Conservation (phyloP, 2,797 vertebrate species). For the Muscicapa comitata region DNA sequence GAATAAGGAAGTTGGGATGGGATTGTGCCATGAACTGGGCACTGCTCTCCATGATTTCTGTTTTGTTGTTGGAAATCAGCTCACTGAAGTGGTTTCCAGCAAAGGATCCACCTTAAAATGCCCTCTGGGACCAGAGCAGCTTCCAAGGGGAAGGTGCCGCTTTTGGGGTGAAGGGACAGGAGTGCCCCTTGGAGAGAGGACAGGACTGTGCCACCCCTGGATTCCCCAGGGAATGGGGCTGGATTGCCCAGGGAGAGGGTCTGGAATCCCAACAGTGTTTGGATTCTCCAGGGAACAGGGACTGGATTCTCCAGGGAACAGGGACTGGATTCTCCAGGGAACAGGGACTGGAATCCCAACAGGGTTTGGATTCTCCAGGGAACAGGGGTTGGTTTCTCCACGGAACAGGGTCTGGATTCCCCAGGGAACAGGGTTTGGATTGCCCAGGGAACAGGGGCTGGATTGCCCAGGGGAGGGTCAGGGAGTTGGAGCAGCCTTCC, state of each 20-base stretch:
- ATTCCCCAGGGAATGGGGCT: not conserved
- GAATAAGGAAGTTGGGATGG: fast-evolving
- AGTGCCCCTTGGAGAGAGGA: no score
- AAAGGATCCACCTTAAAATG: not conserved
- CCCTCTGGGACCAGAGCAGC: not conserved
- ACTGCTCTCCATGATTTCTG: fast-evolving
- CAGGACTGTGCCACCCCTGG: fast-evolving
- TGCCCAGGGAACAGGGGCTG: fast-evolving
- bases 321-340: no score
- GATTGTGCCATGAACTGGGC: not conserved
- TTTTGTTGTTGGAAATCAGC: not conserved
- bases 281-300: no score
- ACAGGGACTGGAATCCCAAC: no score
- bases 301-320: no score
- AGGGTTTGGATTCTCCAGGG: no score
- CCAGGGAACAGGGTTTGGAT: fast-evolving
- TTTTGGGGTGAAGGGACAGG: not conserved
- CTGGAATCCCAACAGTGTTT: no score
- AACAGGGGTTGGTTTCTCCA: no score
- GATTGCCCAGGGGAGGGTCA: not conserved
- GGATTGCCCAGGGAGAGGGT: no score
- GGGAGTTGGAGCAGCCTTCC: not conserved
- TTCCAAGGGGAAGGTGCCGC: not conserved
- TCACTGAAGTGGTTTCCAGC: not conserved
- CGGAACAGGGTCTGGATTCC: no score